phyloP scores from a whole-genome alignment of 1,140 invertebrate genomes.

The Papilio polytes region DNA sequence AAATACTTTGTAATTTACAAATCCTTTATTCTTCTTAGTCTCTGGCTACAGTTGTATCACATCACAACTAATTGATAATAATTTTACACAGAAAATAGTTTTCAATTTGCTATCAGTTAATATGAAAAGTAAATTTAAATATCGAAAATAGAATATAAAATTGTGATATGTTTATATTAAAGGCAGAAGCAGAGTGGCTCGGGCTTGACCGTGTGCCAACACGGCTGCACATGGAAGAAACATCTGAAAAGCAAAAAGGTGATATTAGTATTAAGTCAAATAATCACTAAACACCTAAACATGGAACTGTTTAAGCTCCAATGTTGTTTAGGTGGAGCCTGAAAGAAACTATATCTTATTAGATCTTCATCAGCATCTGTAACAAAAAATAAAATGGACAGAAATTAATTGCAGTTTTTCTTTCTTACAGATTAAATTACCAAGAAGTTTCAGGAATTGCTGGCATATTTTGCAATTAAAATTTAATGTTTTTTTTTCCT shows the following conservation, averaged over 20 bases:
- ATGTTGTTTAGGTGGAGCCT: conserved; percentile 70
- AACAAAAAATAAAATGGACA: conserved; percentile 78
- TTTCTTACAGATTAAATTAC: conserved; percentile 73
- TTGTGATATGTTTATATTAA: conserved; percentile 78
- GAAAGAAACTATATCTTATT: conserved; percentile 65
- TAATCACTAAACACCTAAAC: conserved; percentile 75
- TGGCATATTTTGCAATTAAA: conserved; percentile 46
- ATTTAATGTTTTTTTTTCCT: conserved; percentile 50
- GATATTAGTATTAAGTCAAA: conserved; percentile 71
- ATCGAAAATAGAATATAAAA: conserved; percentile 61
- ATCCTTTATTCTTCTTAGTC: conserved; percentile 17
- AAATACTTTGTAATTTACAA: conserved; percentile 10
- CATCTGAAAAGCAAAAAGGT: conserved; percentile 84
- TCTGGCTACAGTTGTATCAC: conserved; percentile 23
- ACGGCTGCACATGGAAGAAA: conserved; percentile 82
- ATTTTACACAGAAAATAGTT: neutral
- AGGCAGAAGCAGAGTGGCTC: conserved; percentile 84
- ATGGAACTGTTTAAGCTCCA: conserved; percentile 50
- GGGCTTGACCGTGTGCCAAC: conserved; percentile 83
- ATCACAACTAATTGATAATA: neutral
- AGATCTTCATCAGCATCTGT: conserved; percentile 79
- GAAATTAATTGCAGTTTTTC: conserved; percentile 66
- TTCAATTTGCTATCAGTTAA: neutral
- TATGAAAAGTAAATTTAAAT: conserved; percentile 50
- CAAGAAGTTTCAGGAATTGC: conserved; percentile 52